A percentile compares a stretch with the other conserved stretches of the same genome.
Evolutionary conservation across 1,140 invertebrate genomes (phyloP).

Genomic region (Hesperophylax magnus): DNA sequence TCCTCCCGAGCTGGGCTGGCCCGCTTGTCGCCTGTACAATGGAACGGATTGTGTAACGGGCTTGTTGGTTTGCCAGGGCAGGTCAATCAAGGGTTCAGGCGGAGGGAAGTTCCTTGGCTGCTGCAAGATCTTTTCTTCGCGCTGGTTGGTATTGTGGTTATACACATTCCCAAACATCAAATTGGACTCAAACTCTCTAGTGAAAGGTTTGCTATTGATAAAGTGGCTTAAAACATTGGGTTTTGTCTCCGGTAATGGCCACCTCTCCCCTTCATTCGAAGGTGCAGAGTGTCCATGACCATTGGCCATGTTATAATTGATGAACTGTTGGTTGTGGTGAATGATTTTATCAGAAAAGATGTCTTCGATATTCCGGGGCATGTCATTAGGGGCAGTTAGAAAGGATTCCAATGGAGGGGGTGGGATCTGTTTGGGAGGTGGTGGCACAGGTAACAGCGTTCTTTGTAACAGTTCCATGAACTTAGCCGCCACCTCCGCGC

Average conservation of each 20-base stretch:
- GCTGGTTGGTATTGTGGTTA: slow-evolving; percentile 48
- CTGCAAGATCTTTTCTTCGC: slow-evolving; percentile 49
- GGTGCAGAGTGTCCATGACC: slow-evolving; percentile 39
- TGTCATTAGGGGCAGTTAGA: slow-evolving; percentile 39
- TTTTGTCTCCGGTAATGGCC: slow-evolving; percentile 45
- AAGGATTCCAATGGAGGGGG: slow-evolving; percentile 43
- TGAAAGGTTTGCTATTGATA: slow-evolving; percentile 48
- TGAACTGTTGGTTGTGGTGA: slow-evolving; percentile 47
- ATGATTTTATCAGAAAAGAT: slow-evolving; percentile 50
- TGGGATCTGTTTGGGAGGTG: slow-evolving; percentile 21
- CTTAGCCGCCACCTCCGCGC: slow-evolving; percentile 62
- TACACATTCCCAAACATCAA: slow-evolving; percentile 50
- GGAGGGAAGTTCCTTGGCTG: slow-evolving; percentile 45
- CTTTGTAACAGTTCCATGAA: slow-evolving; percentile 60
- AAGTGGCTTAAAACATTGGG: slow-evolving; percentile 48
- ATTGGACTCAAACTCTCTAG: slow-evolving; percentile 48
- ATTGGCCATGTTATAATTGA: slow-evolving; percentile 52
- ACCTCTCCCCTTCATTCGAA: slow-evolving; percentile 45
- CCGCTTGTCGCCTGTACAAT: slow-evolving; percentile 67
- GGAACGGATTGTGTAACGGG: slow-evolving; percentile 63
- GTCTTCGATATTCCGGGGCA: slow-evolving; percentile 43
- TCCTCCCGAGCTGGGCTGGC: slow-evolving; percentile 30
- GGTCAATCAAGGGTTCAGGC: slow-evolving; percentile 39
- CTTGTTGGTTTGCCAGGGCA: slow-evolving; percentile 53
- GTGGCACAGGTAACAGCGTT: slow-evolving; percentile 41